Conservation (phyloP, 2,797 vertebrate genomes). For the Sebastes alutus region DNA sequence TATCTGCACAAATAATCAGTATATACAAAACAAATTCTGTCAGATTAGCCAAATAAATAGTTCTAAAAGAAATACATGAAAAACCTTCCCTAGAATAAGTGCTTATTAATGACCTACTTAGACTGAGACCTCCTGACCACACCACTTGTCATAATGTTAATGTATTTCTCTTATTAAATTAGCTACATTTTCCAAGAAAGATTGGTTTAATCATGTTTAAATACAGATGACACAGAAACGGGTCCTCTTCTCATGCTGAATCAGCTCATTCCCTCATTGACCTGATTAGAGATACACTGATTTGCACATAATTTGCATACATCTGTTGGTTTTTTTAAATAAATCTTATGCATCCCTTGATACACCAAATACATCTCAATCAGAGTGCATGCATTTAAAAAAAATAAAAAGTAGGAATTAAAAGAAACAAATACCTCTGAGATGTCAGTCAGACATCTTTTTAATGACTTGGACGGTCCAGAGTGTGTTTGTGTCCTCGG, state of each 20-base stretch:
- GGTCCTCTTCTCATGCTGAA: neutral
- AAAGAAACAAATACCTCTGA: constrained; percentile 49
- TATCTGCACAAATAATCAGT: neutral
- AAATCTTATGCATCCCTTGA: neutral
- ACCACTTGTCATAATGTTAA: neutral
- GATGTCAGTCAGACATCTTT: constrained; percentile 6
- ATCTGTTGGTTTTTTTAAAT: neutral
- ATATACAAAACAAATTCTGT: neutral
- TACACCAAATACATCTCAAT: neutral
- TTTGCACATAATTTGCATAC: neutral
- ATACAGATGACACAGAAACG: neutral
- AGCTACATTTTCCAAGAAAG: neutral
- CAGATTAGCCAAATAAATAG: neutral
- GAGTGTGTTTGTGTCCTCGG: constrained; percentile 28
- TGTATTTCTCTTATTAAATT: neutral
- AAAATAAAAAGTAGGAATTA: neutral
- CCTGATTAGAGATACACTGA: neutral
- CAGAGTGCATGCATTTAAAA: neutral
- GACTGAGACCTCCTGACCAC: neutral
- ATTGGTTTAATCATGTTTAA: neutral
- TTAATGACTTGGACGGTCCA: neutral
- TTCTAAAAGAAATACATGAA: neutral
- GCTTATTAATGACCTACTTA: neutral
- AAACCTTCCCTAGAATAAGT: neutral
- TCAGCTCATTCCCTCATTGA: neutral